phyloP scores from a whole-genome alignment of 1,140 invertebrate species.

The Camponotus pennsylvanicus region DNA sequence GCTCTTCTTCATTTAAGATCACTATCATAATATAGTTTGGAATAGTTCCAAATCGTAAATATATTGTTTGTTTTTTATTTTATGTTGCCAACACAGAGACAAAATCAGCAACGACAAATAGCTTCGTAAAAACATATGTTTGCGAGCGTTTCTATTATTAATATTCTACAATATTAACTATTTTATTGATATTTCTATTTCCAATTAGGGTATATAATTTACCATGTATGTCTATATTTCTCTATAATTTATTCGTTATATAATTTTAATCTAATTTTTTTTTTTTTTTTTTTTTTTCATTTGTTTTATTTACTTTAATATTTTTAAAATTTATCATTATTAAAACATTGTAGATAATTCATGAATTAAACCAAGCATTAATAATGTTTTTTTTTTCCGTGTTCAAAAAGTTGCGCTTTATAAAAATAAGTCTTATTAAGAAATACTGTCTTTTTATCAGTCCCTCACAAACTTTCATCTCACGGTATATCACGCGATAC shows the following conservation, averaged over 20 bases:
- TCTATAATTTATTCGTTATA: neutral
- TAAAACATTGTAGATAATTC: neutral
- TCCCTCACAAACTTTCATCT: neutral
- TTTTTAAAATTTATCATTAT: neutral
- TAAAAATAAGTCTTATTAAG: neutral
- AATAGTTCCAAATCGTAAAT: conserved; percentile 58
- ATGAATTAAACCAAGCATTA: neutral
- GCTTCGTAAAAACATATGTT: neutral
- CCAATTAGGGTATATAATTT: neutral
- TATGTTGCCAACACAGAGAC: conserved; percentile 28
- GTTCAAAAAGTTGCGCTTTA: neutral
- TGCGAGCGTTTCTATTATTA: conserved; percentile 1
- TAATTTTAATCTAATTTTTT: neutral
- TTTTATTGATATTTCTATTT: neutral
- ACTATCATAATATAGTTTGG: conserved; percentile 62
- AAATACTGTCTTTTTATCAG: neutral
- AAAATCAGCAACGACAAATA: conserved; percentile 8
- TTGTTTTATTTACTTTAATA: neutral
- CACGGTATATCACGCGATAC: conserved; percentile 12
- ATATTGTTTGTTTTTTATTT: conserved; percentile 55
- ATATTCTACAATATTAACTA: neutral
- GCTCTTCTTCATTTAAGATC: conserved; percentile 53
- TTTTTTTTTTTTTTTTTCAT: too few species aligned
- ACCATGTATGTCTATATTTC: neutral
- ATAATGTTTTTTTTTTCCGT: neutral